Percentiles rank a stretch among this genome's conserved stretches.
phyloP scores from a whole-genome alignment of 1,140 invertebrate genomes.

The Zaprionus lachaisei region DNA sequence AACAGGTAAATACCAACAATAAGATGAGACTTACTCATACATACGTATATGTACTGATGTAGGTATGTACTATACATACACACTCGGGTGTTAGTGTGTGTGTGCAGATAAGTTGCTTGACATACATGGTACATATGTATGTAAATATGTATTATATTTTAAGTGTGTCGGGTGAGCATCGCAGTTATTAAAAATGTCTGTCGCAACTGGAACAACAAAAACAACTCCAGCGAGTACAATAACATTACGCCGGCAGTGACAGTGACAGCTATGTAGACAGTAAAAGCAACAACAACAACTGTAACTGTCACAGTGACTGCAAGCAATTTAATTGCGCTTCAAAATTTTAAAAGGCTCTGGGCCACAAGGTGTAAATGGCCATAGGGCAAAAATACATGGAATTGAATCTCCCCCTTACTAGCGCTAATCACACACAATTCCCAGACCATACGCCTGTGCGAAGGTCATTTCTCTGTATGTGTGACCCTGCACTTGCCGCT shows the following conservation, averaged over 20 bases:
- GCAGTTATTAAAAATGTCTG: conserved; percentile 75
- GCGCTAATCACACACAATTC: conserved; percentile 44
- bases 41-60: not conserved
- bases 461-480: conserved; percentile 57
- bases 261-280: conserved; percentile 7
- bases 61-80: conserved; percentile 34
- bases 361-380: conserved; percentile 19
- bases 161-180: conserved; percentile 37
- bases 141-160: not conserved
- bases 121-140: conserved; percentile 1
- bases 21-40: conserved; percentile 27
- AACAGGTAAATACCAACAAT: conserved; percentile 51
- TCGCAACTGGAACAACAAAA: conserved; percentile 17
- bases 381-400: conserved; percentile 9
- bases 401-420: conserved; percentile 22
- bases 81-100: conserved; percentile 8
- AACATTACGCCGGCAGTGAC: conserved; percentile 37
- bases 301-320: conserved; percentile 27
- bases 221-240: conserved; percentile 6
- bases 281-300: conserved; percentile 19
- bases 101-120: conserved; percentile 12
- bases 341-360: conserved; percentile 21
- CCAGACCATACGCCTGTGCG: conserved; percentile 35
- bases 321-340: conserved; percentile 48
- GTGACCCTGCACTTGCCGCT: conserved; percentile 75